Percentiles rank a stretch among this genome's conserved stretches.
These are phyloP conservation scores for Linyphia triangularis DNA, from an alignment of 2,888 invertebrate species.

Conservation along the genomic window DNA sequence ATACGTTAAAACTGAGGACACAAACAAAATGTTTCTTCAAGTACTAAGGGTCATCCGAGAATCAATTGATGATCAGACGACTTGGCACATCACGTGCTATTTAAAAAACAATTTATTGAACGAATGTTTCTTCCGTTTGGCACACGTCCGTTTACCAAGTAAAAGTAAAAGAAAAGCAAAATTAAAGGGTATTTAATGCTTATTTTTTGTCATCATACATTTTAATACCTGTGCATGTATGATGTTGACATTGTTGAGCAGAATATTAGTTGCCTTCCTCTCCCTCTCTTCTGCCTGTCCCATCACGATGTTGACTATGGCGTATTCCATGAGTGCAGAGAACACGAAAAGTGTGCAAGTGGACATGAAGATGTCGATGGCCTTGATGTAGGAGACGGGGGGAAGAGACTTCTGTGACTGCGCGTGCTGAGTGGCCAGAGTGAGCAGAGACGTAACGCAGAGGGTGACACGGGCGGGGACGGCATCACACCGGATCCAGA, in stretches of 20 bases:
- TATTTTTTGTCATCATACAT: no score
- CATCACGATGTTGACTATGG: conserved; percentile 80
- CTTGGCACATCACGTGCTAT: no score
- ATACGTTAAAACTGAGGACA: no score
- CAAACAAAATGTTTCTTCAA: no score
- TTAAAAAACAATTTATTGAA: no score
- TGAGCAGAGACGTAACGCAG: conserved; percentile 93
- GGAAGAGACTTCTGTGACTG: conserved; percentile 95
- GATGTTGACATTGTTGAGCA: conserved; percentile 15
- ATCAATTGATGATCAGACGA: no score
- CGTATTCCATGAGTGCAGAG: conserved; percentile 81
- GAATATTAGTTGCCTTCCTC: not conserved
- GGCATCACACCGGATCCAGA: conserved; percentile 97
- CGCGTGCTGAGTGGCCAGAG: conserved; percentile 94
- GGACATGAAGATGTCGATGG: conserved; percentile 81
- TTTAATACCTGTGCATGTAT: not conserved
- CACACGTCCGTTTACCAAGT: no score
- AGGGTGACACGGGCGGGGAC: conserved; percentile 95
- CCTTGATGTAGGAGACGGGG: conserved; percentile 92
- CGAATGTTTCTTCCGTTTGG: no score
- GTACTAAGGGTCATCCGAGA: no score
- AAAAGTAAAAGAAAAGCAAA: no score
- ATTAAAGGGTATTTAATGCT: no score
- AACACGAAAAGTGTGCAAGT: conserved; percentile 81
- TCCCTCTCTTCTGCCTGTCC: conserved; percentile 60